A percentile compares a stretch with the other conserved stretches of the same genome.
Evolutionary conservation across 2,113 vertebrate genomes (phyloP).

Genomic region (Pollachius pollachius): DNA sequence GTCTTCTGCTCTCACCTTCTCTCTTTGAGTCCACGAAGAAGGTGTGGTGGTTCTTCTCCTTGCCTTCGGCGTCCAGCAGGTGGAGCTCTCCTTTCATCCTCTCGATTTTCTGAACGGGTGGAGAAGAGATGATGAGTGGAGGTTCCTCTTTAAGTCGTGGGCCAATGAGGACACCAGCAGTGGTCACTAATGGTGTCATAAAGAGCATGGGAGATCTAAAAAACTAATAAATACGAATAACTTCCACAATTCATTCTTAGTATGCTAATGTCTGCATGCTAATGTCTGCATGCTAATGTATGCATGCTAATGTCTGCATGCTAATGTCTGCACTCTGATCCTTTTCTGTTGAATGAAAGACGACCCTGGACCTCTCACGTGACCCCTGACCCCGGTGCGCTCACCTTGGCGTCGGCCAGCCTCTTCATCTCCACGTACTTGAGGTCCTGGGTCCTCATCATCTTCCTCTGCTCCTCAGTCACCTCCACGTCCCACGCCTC

Average conservation of each 20-base stretch:
- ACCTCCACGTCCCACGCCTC: constrained; percentile 72
- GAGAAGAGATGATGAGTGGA: not conserved
- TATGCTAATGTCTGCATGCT: no score
- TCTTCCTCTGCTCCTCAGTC: constrained; percentile 87
- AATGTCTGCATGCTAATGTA: no score
- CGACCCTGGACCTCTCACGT: no score
- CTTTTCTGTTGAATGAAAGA: no score
- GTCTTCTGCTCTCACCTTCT: constrained; percentile 72
- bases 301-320: no score
- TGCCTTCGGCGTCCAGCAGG: constrained; percentile 84
- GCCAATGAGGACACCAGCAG: no score
- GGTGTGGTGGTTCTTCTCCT: constrained; percentile 77
- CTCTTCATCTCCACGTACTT: constrained; percentile 96
- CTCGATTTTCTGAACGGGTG: constrained; percentile 89
- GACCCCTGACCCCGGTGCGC: not conserved
- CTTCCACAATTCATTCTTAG: no score
- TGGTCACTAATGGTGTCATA: no score
- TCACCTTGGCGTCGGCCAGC: constrained; percentile 87
- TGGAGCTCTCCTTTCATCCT: constrained; percentile 92
- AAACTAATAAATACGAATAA: no score
- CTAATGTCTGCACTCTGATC: no score
- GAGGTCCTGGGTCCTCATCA: constrained; percentile 92
- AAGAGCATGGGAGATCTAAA: no score
- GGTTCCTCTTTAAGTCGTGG: no score
- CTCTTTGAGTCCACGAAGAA: constrained; percentile 89